Conservation (phyloP, 2,888 invertebrate species). For the Netelia inedita region DNA sequence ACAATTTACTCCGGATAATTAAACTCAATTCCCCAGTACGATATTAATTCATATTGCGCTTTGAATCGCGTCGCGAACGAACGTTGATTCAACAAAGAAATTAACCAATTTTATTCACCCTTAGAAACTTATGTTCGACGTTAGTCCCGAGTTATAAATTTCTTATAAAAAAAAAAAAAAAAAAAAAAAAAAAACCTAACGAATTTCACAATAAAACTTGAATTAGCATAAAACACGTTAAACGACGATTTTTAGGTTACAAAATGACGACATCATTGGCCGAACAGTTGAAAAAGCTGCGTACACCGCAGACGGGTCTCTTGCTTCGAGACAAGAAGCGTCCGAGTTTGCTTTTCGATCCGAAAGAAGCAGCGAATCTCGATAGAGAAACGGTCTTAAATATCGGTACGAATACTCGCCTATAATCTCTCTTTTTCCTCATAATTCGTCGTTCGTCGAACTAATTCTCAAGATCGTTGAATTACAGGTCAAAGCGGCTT, state of each 20-base stretch:
- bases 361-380: constrained; percentile 94
- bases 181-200: no score
- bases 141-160: no score
- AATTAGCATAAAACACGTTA: background rate
- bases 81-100: no score
- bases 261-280: constrained; percentile 91
- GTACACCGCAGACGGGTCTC: constrained; percentile 91
- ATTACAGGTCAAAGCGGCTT: constrained; percentile 91
- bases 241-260: background rate
- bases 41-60: no score
- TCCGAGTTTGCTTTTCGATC: constrained; percentile 95
- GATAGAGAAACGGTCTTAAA: constrained; percentile 94
- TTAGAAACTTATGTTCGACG: no score
- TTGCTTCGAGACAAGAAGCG: constrained; percentile 89
- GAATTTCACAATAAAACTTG: no score
- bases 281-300: constrained; percentile 91
- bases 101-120: no score
- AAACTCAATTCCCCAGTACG: no score
- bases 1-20: background rate
- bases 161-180: no score
- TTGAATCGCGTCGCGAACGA: no score
- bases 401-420: constrained; percentile 88
- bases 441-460: background rate
- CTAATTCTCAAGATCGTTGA: background rate
- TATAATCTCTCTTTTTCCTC: constrained; percentile 3